Evolutionary conservation across 2,113 vertebrate genomes (phyloP).

Genomic region (zebrafish (Danio rerio)): GRCz12tu NC_133186.1:35574501-35575000

Average conservation of each 20-base stretch:
- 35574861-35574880: slow-evolving; percentile 72
- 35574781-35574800: background rate
- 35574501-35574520: slow-evolving; percentile 95
- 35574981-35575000: slow-evolving; percentile 87
- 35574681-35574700: slow-evolving; percentile 76
- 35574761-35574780: slow-evolving; percentile 54
- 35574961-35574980: slow-evolving; percentile 91
- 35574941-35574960: slow-evolving; percentile 80
- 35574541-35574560: slow-evolving; percentile 85
- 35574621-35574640: slow-evolving; percentile 61
- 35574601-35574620: slow-evolving; percentile 79
- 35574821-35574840: slow-evolving; percentile 71
- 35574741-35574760: slow-evolving; percentile 66
- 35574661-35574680: slow-evolving; percentile 75
- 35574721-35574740: slow-evolving; percentile 55
- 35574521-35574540: slow-evolving; percentile 93
- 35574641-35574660: slow-evolving; percentile 63
- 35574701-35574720: slow-evolving; percentile 71
- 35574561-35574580: slow-evolving; percentile 80
- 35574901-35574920: slow-evolving; percentile 83
- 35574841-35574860: slow-evolving; percentile 79
- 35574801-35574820: slow-evolving; percentile 24
- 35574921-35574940: slow-evolving; percentile 81
- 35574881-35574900: slow-evolving; percentile 74
- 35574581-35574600: slow-evolving; percentile 81